Percentiles rank a stretch among this genome's conserved stretches.
phyloP scores from a whole-genome alignment of 2,797 vertebrate species.

The Tympanoctomys barrerae region DNA sequence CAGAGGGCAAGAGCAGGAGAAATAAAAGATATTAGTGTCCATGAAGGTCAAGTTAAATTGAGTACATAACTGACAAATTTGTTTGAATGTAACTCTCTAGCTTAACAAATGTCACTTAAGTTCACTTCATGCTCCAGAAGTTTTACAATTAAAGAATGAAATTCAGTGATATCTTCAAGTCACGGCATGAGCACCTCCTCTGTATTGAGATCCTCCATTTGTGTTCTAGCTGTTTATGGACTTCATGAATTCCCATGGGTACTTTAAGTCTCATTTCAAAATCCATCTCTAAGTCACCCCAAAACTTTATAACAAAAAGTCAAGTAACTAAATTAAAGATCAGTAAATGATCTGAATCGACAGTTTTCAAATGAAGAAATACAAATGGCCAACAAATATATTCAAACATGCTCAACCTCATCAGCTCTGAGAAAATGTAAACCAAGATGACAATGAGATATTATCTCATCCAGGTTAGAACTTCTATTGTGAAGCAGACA shows the following conservation, averaged over 20 bases:
- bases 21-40: neutral
- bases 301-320: neutral
- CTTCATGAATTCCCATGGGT: neutral
- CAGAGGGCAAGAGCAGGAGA: neutral
- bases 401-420: neutral
- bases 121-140: neutral
- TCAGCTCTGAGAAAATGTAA: neutral
- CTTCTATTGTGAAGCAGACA: too few species aligned
- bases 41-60: neutral
- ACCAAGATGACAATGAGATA: neutral
- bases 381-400: neutral
- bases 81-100: neutral
- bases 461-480: neutral
- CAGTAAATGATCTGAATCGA: neutral
- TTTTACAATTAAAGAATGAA: neutral
- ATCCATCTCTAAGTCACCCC: neutral
- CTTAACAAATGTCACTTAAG: neutral
- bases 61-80: neutral
- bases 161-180: neutral
- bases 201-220: neutral
- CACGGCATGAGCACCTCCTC: neutral
- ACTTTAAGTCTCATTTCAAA: neutral
- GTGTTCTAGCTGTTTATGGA: neutral
- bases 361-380: neutral
- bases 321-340: neutral